A percentile compares a stretch with the other conserved stretches of the same genome.
Evolutionary conservation across 1,140 invertebrate genomes (phyloP).

Genomic region (Leptopilina clavipes): DNA sequence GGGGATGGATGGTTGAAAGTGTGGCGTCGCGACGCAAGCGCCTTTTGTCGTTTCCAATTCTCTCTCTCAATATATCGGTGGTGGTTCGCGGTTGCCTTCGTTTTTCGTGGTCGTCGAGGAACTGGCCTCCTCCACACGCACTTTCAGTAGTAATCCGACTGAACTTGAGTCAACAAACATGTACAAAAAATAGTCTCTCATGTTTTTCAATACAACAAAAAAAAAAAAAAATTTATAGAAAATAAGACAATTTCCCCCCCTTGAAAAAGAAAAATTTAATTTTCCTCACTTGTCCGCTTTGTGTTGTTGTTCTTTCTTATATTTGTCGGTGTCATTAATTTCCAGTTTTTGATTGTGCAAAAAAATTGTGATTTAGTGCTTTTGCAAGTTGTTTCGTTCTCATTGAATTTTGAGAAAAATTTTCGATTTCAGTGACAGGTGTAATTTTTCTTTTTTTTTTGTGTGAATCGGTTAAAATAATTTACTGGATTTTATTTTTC

Average conservation of each 20-base stretch:
- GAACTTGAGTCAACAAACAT: slow-evolving; percentile 39
- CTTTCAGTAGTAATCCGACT: slow-evolving; percentile 46
- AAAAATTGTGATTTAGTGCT: too few species aligned
- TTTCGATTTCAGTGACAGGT: too few species aligned
- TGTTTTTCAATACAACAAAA: too few species aligned
- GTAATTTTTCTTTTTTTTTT: too few species aligned
- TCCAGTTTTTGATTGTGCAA: too few species aligned
- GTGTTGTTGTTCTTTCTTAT: too few species aligned
- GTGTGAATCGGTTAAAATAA: too few species aligned
- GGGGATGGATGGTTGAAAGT: slow-evolving; percentile 36
- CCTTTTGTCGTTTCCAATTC: slow-evolving; percentile 45
- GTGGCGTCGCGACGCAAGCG: slow-evolving; percentile 54
- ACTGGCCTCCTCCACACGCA: slow-evolving; percentile 47
- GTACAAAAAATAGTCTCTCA: neutral
- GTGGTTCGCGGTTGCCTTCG: slow-evolving; percentile 48
- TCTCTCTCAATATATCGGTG: slow-evolving; percentile 46
- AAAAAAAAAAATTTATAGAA: too few species aligned
- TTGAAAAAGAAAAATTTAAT: neutral
- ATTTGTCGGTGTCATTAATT: too few species aligned
- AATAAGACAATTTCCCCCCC: neutral
- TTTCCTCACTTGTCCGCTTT: neutral
- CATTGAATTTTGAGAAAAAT: too few species aligned
- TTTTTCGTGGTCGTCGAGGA: slow-evolving; percentile 50
- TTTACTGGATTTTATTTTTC: too few species aligned
- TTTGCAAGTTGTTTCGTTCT: too few species aligned